Conservation (phyloP, 1,140 invertebrate species). For the Euwallacea similis region DNA sequence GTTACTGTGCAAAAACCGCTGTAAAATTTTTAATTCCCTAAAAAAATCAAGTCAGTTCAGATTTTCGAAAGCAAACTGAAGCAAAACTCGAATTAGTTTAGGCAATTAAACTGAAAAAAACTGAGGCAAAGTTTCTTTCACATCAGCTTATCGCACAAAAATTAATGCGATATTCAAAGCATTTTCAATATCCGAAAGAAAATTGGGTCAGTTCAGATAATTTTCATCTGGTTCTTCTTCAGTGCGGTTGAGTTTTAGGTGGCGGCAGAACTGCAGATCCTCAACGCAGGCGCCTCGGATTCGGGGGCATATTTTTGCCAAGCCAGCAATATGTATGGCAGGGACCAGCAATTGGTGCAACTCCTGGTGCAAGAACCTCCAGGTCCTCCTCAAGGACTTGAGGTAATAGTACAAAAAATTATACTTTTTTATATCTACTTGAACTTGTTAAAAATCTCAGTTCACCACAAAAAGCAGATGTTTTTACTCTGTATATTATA, state of each 20-base stretch:
- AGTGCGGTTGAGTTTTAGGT: constrained; percentile 25
- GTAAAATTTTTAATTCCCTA: no score
- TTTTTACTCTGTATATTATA: no score
- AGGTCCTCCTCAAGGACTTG: constrained; percentile 67
- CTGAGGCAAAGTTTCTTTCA: no score
- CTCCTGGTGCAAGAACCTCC: constrained; percentile 82
- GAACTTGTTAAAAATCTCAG: no score
- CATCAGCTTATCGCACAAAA: background rate
- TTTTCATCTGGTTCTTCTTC: background rate
- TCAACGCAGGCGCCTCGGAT: constrained; percentile 70
- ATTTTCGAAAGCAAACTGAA: no score
- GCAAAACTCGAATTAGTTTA: no score
- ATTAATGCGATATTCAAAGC: background rate
- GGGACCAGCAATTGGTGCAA: constrained; percentile 79
- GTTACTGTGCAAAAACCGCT: no score
- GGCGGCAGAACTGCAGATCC: constrained; percentile 72
- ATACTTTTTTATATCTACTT: no score
- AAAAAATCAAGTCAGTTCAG: no score
- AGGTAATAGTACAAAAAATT: constrained; percentile 54
- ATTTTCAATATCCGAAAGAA: no score
- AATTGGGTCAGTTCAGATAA: background rate
- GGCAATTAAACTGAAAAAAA: no score
- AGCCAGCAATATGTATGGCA: constrained; percentile 79
- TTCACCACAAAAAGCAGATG: no score
- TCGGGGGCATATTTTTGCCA: constrained; percentile 82